Evolutionary conservation across 2,888 invertebrate genomes (phyloP).

Genomic region (Lithophane semibrunnea): DNA sequence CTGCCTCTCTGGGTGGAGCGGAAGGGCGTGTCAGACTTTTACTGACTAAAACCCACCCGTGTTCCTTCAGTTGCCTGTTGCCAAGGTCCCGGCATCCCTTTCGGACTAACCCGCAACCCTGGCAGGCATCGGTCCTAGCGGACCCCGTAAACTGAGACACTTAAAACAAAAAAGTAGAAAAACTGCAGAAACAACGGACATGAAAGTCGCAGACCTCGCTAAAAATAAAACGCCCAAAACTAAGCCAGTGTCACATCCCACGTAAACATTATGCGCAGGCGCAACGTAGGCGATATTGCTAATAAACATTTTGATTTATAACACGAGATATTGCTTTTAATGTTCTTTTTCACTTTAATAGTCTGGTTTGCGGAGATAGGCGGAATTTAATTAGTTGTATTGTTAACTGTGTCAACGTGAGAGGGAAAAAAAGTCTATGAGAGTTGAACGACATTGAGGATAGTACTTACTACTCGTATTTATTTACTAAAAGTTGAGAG

Average conservation of each 20-base stretch:
- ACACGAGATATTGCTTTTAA: conserved; percentile 60
- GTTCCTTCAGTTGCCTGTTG: too few species aligned
- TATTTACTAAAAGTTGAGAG: background rate
- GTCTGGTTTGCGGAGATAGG: conserved; percentile 35
- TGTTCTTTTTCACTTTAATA: conserved; percentile 54
- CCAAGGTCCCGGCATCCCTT: too few species aligned
- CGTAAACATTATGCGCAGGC: conserved; percentile 58
- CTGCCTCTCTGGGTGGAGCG: too few species aligned
- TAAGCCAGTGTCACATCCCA: conserved; percentile 59
- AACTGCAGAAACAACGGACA: conserved; percentile 23
- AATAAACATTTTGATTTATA: conserved; percentile 70
- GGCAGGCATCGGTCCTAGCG: too few species aligned
- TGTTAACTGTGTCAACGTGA: conserved; percentile 6
- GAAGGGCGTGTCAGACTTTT: too few species aligned
- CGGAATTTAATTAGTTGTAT: conserved; percentile 43
- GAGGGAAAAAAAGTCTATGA: background rate
- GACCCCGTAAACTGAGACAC: background rate
- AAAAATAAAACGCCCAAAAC: conserved; percentile 55
- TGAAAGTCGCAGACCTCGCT: conserved; percentile 34
- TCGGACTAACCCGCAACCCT: too few species aligned
- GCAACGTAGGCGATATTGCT: conserved; percentile 69
- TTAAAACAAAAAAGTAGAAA: background rate
- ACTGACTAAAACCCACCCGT: too few species aligned
- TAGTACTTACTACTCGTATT: too few species aligned
- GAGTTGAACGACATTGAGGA: background rate